Evolutionary conservation across 2,888 invertebrate species (phyloP).

Genomic region (Oegoconia quadripuncta): DNA sequence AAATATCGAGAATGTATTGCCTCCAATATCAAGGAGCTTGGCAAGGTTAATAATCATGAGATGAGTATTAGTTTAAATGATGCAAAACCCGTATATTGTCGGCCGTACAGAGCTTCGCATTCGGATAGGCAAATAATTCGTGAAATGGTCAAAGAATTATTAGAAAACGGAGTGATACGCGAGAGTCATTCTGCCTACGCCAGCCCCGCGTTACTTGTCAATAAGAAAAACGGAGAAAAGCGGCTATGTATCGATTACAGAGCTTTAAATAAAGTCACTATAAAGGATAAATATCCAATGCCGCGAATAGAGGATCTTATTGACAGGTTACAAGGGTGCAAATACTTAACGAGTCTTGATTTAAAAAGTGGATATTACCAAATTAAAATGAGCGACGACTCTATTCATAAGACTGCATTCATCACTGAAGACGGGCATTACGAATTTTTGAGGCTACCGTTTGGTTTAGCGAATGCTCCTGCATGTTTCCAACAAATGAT

Average conservation of each 20-base stretch:
- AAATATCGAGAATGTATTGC: constrained; percentile 10
- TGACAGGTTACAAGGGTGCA: constrained; percentile 28
- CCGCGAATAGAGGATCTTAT: constrained; percentile 43
- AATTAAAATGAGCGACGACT: constrained; percentile 31
- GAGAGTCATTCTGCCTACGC: constrained; percentile 20
- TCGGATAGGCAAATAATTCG: constrained; percentile 16
- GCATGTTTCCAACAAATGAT: constrained; percentile 15
- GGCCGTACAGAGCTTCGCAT: constrained; percentile 16
- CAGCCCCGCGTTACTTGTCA: constrained; percentile 17
- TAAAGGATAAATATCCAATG: constrained; percentile 33
- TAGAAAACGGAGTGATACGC: constrained; percentile 15
- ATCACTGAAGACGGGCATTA: constrained; percentile 44
- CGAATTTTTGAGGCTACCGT: constrained; percentile 32
- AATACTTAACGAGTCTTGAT: constrained; percentile 35
- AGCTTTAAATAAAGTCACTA: constrained; percentile 18
- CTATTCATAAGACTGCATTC: constrained; percentile 41
- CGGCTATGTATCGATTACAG: constrained; percentile 21
- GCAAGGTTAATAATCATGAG: constrained; percentile 13
- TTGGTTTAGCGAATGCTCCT: constrained; percentile 19
- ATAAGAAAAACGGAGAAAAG: constrained; percentile 19
- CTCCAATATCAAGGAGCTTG: constrained; percentile 6
- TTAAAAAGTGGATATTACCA: too few relatives aligned
- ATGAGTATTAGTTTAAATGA: constrained; percentile 14
- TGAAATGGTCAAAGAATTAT: constrained; percentile 15
- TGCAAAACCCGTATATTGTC: constrained; percentile 12